Conservation (phyloP, 53 echinoderm and acorn worm genomes). For the Arbacia lixula region DNA sequence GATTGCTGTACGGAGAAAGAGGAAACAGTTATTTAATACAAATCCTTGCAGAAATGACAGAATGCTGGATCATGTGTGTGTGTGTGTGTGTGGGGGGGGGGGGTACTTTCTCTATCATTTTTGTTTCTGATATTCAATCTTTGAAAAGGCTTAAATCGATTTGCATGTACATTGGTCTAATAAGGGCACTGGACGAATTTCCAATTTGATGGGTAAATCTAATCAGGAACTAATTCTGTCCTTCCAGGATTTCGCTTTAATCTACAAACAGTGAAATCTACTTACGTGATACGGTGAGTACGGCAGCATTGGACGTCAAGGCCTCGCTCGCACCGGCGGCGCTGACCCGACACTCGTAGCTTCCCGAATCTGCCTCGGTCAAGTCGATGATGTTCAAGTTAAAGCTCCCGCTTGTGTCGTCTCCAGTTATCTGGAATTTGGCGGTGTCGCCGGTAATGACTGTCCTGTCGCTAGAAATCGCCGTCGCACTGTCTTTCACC, state of each 20-base stretch:
- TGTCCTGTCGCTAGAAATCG: conserved; percentile 60
- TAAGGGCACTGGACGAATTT: too few relatives aligned
- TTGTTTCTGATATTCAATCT: too few relatives aligned
- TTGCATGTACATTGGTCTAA: too few relatives aligned
- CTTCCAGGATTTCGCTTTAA: too few relatives aligned
- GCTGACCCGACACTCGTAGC: conserved; percentile 71
- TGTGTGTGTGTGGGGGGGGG: too few relatives aligned
- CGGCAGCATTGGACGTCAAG: conserved; percentile 42
- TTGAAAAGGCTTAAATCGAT: too few relatives aligned
- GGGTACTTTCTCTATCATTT: too few relatives aligned
- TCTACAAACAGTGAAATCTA: too few relatives aligned
- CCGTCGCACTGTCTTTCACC: conserved; percentile 59
- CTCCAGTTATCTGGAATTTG: conserved; percentile 70
- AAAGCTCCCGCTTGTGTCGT: conserved; percentile 58
- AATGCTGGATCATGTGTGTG: too few relatives aligned
- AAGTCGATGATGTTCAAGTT: conserved; percentile 73
- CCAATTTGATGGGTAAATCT: too few relatives aligned
- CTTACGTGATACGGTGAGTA: conserved; percentile 71
- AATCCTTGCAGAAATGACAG: too few relatives aligned
- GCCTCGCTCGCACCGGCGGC: conserved; percentile 56
- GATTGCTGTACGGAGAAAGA: conserved; percentile 55
- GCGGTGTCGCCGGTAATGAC: conserved; percentile 63
- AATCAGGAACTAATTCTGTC: too few relatives aligned
- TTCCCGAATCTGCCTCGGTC: conserved; percentile 62
- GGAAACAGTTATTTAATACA: background rate